Conservation (phyloP, 2,888 invertebrate genomes). For the Scaptomyza cyrtandrae region DNA sequence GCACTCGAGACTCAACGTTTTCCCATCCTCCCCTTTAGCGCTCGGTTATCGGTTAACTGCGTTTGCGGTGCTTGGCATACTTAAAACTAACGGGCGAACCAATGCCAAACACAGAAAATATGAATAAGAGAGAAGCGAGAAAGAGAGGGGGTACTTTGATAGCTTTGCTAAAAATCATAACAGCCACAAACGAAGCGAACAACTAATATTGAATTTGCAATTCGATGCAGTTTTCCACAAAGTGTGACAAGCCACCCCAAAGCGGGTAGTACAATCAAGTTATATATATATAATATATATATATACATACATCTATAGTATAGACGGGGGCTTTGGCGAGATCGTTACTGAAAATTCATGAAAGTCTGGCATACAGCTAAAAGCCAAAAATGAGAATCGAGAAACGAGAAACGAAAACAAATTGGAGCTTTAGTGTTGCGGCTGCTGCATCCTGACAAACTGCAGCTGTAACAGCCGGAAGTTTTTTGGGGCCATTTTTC, state of each 20-base stretch:
- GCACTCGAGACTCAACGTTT: constrained; percentile 59
- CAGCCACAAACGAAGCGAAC: constrained; percentile 32
- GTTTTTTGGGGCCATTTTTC: constrained; percentile 71
- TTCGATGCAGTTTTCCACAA: constrained; percentile 41
- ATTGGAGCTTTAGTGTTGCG: constrained; percentile 69
- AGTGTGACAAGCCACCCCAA: constrained; percentile 19
- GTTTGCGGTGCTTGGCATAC: constrained; percentile 66
- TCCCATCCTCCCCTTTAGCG: background rate
- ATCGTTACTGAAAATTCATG: constrained; percentile 70
- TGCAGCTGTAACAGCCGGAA: constrained; percentile 72
- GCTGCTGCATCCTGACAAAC: constrained; percentile 58
- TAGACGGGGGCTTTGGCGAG: constrained; percentile 1
- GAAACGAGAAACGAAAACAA: constrained; percentile 40
- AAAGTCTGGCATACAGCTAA: constrained; percentile 60
- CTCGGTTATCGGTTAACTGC: constrained; percentile 5
- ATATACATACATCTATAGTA: too few relatives aligned
- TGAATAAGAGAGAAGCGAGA: constrained; percentile 59
- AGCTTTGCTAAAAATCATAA: constrained; percentile 54
- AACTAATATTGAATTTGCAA: constrained; percentile 65
- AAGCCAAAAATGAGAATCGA: constrained; percentile 41
- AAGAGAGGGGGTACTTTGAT: constrained; percentile 28
- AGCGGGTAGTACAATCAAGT: background rate
- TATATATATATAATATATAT: background rate
- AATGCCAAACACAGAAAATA: constrained; percentile 66
- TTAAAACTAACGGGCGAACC: constrained; percentile 78